A percentile compares a stretch with the other conserved stretches of the same genome.
Conservation (phyloP, 2,113 vertebrate species). For the Tenebrosternarchus preto region DNA sequence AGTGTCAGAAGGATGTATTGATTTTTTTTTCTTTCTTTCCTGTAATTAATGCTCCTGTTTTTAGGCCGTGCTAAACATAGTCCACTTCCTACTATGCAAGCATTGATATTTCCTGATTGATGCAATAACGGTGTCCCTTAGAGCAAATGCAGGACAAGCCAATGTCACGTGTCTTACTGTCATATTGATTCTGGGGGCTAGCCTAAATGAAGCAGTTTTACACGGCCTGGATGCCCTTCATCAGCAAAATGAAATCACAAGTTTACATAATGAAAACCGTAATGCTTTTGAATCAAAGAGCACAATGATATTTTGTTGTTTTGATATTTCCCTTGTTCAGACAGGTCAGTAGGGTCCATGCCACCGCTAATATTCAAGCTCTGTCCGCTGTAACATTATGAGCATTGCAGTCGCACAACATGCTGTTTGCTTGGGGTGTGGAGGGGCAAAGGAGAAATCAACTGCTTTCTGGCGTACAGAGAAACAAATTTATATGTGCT, state of each 20-base stretch:
- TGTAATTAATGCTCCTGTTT: constrained; percentile 13
- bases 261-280: constrained; percentile 21
- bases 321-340: constrained; percentile 28
- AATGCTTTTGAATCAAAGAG: constrained; percentile 22
- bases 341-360: constrained; percentile 5
- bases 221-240: constrained; percentile 16
- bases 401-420: background rate
- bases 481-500: background rate
- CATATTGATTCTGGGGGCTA: constrained; percentile 35
- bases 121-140: constrained; percentile 7
- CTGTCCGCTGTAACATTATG: background rate
- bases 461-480: constrained; percentile 1
- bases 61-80: constrained; percentile 16
- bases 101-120: constrained; percentile 39
- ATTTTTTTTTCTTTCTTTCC: background rate
- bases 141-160: constrained; percentile 13
- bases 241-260: constrained; percentile 14
- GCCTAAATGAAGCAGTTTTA: constrained; percentile 38
- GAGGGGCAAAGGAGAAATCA: background rate
- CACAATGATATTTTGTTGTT: background rate
- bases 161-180: constrained; percentile 27
- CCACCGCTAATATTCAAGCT: background rate
- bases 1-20: background rate
- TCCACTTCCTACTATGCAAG: background rate
- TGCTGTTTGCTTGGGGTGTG: background rate